Base-by-base conservation (phyloP, 1,140 invertebrate species). In the Heliconius himera region DNA sequence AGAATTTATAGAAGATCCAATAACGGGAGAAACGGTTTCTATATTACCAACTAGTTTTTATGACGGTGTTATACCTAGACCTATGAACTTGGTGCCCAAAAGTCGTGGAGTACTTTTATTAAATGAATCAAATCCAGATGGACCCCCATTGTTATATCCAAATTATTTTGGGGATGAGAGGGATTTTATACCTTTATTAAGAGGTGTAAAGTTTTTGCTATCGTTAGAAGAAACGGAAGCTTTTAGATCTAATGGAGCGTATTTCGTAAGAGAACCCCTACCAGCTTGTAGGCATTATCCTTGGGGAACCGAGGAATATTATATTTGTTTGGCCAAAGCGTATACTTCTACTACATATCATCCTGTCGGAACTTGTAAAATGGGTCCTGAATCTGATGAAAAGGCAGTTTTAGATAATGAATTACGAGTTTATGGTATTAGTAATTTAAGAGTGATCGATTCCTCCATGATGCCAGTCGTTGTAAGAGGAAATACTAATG, bases 71-170 rank as follows among this genome's bases (percentile, higher is more conserved):
- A 13, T 82, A 70, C 80, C 81, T 8, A 78, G 80, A 46, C 71
- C 75, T 11, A 84, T 84, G 73, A 83, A 82, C 76, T 71, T 88
- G 66, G 78, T 80, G 9, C 87, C 87, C 5, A 83, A 96, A 87
- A 97, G 96, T 73, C 93, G 94, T 60, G 98, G 97, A 2, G 95
- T 91, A 33, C 91, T 98, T 49, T 93, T 95, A 78, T 89, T 98
- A 0, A 95, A 95, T 76, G 93, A 94, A 74, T 95, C 89, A 3
- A 95, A 98, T 92, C 97, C 97, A 76, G 95, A 95, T 46, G 95
- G 96, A 11, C 96, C 97, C 81, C 98, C 98, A 0, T 89, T 96
- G n/a, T 96, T 99, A 22, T 96, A 97, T 86, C 96, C 98, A 0
- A 97, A 97, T 81, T 98, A 98, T 85, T 96, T 97, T 29, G 89